Evolutionary conservation across 2,888 invertebrate species (phyloP).

Genomic region (Mayetiola destructor): DNA sequence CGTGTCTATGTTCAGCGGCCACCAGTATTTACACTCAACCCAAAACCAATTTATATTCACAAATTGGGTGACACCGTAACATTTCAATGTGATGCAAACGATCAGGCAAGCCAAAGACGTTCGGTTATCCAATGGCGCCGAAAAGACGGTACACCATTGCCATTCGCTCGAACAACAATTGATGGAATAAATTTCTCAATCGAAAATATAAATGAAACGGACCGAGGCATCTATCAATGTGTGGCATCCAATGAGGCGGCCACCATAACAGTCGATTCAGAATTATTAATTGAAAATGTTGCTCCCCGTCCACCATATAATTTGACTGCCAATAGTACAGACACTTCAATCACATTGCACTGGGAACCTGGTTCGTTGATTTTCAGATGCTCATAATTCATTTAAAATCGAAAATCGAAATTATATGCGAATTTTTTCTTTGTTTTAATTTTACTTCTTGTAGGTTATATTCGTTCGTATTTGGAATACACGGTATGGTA

Average conservation of each 20-base stretch:
- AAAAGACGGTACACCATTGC: conserved; percentile 61
- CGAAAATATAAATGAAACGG: conserved; percentile 61
- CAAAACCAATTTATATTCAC: conserved; percentile 69
- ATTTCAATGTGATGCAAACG: conserved; percentile 67
- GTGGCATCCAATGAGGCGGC: conserved; percentile 77
- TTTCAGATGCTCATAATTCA: not conserved
- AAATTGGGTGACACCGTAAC: conserved; percentile 65
- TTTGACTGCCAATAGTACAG: conserved; percentile 59
- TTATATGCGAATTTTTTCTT: not conserved
- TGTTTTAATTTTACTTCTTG: not conserved
- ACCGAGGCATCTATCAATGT: conserved; percentile 75
- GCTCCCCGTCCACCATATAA: conserved; percentile 85
- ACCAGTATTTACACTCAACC: conserved; percentile 65
- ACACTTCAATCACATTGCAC: conserved; percentile 55
- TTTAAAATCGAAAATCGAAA: not conserved
- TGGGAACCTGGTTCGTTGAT: conserved; percentile 54
- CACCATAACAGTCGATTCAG: conserved; percentile 63
- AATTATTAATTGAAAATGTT: conserved; percentile 68
- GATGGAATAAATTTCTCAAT: conserved; percentile 73
- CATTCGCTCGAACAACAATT: conserved; percentile 50
- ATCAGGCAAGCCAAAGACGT: conserved; percentile 49
- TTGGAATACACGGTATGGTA: conserved; percentile 81
- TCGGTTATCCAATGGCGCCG: conserved; percentile 57
- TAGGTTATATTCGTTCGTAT: conserved; percentile 56
- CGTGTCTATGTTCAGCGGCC: conserved; percentile 73